Base-by-base conservation (phyloP, 2,888 invertebrate genomes). In the Cenopis cana region DNA sequence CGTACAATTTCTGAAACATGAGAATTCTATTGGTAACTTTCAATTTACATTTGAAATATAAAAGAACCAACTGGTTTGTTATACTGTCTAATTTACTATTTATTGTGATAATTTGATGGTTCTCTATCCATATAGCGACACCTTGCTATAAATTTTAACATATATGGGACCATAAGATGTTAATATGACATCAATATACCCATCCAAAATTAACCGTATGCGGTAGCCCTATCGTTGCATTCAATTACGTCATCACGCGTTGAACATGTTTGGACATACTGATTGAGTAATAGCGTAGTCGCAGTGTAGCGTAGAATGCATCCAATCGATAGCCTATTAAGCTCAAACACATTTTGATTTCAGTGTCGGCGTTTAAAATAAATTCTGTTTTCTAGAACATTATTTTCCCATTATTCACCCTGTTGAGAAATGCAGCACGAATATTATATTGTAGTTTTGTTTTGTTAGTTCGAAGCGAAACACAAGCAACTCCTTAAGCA, bases 321-420 rank as follows among this genome's bases (percentile, higher is more conserved):
- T 46, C 6, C n/a, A 46, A 46, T 46, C 46, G 12, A 46, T 46
- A 46, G n/a, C 8, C 6, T 46, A 46, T 46, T n/a, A n/a, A n/a
- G n/a, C n/a, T 14, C 46, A 33, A 33, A 33, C 33, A 33, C 33
- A 6, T 33, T 33, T 33, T 8, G 33, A 33, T 33, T 33, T 8
- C 33, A 6, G 1, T 24, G 24, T 33, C 33, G 33, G 9, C 5
- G 8, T 33, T 8, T 5, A 33, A 33, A 33, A 46, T 14, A 46
- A 46, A n/a, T 46, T 6, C 46, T 8, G 6, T 14, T 46, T n/a
- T 46, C n/a, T 12, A 46, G 46, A 46, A 46, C 46, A 46, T 46
- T 46, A 46, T 46, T 46, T 46, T 46, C 46, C 46, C 46, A 46
- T 46, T 46, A 46, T 46, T 46, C 46, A 46, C n/a, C 6, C 46